These are phyloP conservation scores for Pteropus alecto DNA, from an alignment of 2,113 vertebrate species.

Conservation along the genomic window DNA sequence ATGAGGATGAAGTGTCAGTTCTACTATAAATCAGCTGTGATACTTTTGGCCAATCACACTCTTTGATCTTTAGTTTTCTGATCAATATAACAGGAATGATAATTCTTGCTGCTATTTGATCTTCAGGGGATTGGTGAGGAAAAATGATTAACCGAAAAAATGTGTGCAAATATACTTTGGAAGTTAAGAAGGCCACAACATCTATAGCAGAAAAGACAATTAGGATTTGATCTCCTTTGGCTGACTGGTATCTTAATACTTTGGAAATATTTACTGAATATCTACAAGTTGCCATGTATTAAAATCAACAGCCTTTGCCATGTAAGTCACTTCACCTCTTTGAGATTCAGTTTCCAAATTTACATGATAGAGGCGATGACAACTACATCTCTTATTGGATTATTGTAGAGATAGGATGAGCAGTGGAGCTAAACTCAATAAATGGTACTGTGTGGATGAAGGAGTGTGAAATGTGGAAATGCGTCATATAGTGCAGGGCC, in stretches of 20 bases:
- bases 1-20: rapidly evolving
- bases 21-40: not conserved
- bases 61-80: not conserved
- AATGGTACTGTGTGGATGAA: not conserved
- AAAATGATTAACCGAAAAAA: not conserved
- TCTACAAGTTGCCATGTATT: not conserved
- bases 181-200: not conserved
- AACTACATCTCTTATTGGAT: not conserved
- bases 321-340: not conserved
- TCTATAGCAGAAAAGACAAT: not conserved
- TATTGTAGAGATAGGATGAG: not conserved
- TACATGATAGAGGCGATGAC: not conserved
- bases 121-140: not conserved
- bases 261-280: not conserved
- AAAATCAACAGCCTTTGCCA: not conserved
- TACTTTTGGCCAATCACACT: not conserved
- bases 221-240: not conserved
- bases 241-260: not conserved
- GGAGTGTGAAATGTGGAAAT: not conserved
- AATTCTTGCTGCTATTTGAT: not conserved
- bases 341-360: not conserved
- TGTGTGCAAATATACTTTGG: not conserved
- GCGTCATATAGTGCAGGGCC: no score
- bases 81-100: not conserved
- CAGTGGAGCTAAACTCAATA: not conserved